Evolutionary conservation across 2,797 vertebrate genomes (phyloP).

Genomic region (Pseudomugil gertrudae): DNA sequence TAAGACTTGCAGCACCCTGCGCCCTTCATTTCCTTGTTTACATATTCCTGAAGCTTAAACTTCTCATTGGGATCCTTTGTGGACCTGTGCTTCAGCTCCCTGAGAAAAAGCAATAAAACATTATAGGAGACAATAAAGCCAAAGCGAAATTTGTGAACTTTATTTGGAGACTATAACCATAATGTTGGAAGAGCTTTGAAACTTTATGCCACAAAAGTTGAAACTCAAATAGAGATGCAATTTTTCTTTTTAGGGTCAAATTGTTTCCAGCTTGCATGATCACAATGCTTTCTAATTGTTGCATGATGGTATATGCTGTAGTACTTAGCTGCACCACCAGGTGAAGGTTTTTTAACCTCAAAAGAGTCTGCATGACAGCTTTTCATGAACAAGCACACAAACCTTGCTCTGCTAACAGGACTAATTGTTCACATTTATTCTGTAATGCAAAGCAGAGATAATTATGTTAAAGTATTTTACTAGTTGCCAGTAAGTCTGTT

Average conservation of each 20-base stretch:
- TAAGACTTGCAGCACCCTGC: constrained; percentile 86
- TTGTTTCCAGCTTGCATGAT: background rate
- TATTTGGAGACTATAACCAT: background rate
- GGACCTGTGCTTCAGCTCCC: constrained; percentile 91
- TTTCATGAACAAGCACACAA: background rate
- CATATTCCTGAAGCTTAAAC: constrained; percentile 92
- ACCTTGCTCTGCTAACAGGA: background rate
- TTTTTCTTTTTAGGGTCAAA: background rate
- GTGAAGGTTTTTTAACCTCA: background rate
- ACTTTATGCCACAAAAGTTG: background rate
- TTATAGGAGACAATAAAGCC: background rate
- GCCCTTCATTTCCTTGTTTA: constrained; percentile 87
- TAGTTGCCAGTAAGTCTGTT: background rate
- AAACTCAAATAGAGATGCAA: background rate
- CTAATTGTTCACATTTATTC: too few relatives aligned
- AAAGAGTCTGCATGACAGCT: background rate
- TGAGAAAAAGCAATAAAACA: constrained; percentile 53
- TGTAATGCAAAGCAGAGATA: too few relatives aligned
- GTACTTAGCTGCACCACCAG: background rate
- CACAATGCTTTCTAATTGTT: background rate
- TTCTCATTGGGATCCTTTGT: constrained; percentile 85
- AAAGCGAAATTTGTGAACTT: background rate
- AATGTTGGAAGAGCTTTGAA: background rate
- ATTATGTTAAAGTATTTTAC: too few relatives aligned
- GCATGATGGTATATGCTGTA: background rate